Evolutionary conservation across 1,140 invertebrate species (phyloP).

Genomic region (Apis cerana): DNA sequence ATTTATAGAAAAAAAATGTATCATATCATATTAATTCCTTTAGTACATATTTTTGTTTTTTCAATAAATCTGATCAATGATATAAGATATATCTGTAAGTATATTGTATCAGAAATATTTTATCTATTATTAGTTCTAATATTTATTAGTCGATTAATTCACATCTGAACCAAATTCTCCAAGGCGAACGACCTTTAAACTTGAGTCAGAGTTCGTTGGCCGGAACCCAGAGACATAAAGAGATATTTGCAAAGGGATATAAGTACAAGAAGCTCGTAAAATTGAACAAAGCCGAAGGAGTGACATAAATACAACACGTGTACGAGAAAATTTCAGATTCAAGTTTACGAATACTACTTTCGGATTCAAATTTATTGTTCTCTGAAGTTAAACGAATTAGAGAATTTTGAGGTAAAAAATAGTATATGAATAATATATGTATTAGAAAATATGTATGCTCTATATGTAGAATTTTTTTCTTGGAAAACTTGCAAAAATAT

Average conservation of each 20-base stretch:
- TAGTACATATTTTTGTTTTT: neutral
- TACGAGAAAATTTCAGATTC: neutral
- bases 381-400: too few relatives aligned
- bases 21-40: neutral
- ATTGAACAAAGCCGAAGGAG: neutral
- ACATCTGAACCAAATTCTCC: neutral
- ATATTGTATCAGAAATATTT: neutral
- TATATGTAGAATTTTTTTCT: neutral
- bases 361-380: too few relatives aligned
- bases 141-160: neutral
- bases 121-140: neutral
- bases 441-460: neutral
- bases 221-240: neutral
- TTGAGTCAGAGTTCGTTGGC: slow-evolving; percentile 30
- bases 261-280: neutral
- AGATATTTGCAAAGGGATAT: neutral
- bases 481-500: neutral
- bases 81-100: too few relatives aligned
- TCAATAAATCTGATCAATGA: too few relatives aligned
- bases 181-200: slow-evolving; percentile 26
- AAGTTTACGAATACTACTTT: neutral
- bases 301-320: neutral
- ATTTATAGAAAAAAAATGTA: neutral
- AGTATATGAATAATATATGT: too few relatives aligned
- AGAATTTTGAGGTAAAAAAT: too few relatives aligned